A percentile compares a stretch with the other conserved stretches of the same genome.
These are phyloP conservation scores for Dasypogon diadema DNA, from an alignment of 2,888 invertebrate genomes.

Conservation along the genomic window DNA sequence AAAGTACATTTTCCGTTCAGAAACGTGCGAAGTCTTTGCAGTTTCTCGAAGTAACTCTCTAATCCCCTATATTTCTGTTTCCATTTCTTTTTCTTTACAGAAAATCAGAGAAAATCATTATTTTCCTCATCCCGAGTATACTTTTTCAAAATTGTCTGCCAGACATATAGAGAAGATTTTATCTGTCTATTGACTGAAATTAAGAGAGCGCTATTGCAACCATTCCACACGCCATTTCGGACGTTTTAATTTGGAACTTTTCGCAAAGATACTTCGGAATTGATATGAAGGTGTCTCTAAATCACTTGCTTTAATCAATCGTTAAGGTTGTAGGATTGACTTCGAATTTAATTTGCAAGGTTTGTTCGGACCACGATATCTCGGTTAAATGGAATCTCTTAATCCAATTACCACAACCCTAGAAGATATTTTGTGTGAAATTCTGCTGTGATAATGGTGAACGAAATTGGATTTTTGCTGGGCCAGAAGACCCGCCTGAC, in stretches of 20 bases:
- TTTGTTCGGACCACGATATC: constrained; percentile 26
- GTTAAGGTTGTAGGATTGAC: constrained; percentile 36
- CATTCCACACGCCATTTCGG: not conserved
- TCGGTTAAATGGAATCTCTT: constrained; percentile 40
- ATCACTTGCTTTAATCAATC: constrained; percentile 33
- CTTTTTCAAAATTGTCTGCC: too few species aligned
- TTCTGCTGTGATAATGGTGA: constrained; percentile 18
- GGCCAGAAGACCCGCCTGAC: constrained; percentile 9
- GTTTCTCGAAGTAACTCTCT: too few species aligned
- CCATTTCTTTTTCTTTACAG: too few species aligned
- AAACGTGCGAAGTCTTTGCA: too few species aligned
- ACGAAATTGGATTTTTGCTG: constrained; percentile 41
- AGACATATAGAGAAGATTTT: too few species aligned
- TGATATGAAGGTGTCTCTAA: not conserved
- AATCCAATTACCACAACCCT: constrained; percentile 33
- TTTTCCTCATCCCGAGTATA: too few species aligned
- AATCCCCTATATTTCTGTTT: too few species aligned
- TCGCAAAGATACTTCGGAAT: not conserved
- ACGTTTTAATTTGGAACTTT: not conserved
- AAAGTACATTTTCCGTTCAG: too few species aligned
- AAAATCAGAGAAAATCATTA: too few species aligned
- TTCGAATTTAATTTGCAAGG: constrained; percentile 30
- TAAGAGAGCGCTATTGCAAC: not conserved
- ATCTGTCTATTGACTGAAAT: too few species aligned
- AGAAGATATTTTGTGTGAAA: constrained; percentile 18